Base-by-base conservation (phyloP, 2,888 invertebrate species). In the Uloborus plumipes region DNA sequence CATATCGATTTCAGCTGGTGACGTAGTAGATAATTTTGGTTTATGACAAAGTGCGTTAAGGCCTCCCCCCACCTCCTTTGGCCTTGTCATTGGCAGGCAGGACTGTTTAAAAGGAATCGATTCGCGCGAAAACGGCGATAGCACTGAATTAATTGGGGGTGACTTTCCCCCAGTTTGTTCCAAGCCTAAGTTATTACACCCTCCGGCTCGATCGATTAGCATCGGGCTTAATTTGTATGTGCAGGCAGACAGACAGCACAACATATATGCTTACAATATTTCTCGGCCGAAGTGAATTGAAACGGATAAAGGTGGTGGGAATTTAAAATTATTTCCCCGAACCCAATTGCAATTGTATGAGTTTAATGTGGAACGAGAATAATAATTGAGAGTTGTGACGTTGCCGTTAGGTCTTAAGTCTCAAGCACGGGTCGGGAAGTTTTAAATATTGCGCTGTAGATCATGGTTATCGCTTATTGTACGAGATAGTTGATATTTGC, bases 21-120 rank as follows among this genome's bases (percentile, higher is more conserved):
- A 71, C 70, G 39, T 39, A 39, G 73, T 64, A 81, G 80, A 81
- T 81, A 81, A 81, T 81, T 81, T 81, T 74, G 80, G 80, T 81
- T 81, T 81, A 81, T 81, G 80, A 81, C 80, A 69, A 69, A 81
- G 74, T 70, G 74, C 65, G 64, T 81, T 79, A 72, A 65, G 31
- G 26, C 62, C 78, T 16, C 51, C 59, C 71, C 15, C 53, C 62
- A 49, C 20, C 69, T 49, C 70, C 18, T 20, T 50, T 64, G 50
- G 18, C 79, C 53, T 13, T 74, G 80, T 81, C 80, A 81, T 70
- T 64, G 49, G 70, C 80, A 81, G 80, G 79, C 72, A 58, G 39
- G 65, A 72, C 51, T 80, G 73, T 72, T 73, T 69, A 69, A 26
- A 61, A 59, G 20, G 39, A 55, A 80, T 80, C 73, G 73, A 74